A percentile compares a stretch with the other conserved stretches of the same genome.
Evolutionary conservation across 1,140 invertebrate genomes (phyloP).

Genomic region (Drosophila ananassae): DNA sequence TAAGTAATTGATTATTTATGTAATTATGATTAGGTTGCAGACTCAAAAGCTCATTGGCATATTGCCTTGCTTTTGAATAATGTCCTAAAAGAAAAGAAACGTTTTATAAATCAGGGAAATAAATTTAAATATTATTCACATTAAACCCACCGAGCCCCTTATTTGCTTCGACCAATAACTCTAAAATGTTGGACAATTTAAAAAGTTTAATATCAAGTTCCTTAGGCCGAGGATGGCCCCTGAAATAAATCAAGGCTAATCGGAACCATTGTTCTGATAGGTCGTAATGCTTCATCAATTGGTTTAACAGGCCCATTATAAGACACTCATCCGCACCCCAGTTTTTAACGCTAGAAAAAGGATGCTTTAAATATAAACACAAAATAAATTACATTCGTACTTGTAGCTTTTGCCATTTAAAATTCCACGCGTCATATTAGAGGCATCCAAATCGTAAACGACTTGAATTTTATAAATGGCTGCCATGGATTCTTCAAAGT

Average conservation of each 20-base stretch:
- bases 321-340: conserved; percentile 26
- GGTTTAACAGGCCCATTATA: conserved; percentile 20
- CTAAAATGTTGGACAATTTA: conserved; percentile 21
- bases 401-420: conserved; percentile 4
- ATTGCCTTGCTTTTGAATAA: conserved; percentile 8
- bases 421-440: conserved; percentile 13
- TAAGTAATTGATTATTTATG: conserved; percentile 7
- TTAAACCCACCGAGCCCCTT: conserved; percentile 22
- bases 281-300: neutral
- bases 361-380: neutral
- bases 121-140: neutral
- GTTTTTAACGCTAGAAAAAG: neutral
- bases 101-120: neutral
- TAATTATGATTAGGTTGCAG: conserved; percentile 11
- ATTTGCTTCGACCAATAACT: conserved; percentile 16
- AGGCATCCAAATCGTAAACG: conserved; percentile 12
- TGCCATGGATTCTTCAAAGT: conserved; percentile 16
- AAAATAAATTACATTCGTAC: neutral
- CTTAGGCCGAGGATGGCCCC: neutral
- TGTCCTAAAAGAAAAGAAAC: conserved; percentile 4
- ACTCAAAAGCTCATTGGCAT: neutral
- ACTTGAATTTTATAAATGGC: conserved; percentile 21
- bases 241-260: conserved; percentile 14
- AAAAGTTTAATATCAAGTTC: conserved; percentile 1
- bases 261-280: conserved; percentile 17